phyloP scores from a whole-genome alignment of 2,797 vertebrate species.

The Crenichthys baileyi region DNA sequence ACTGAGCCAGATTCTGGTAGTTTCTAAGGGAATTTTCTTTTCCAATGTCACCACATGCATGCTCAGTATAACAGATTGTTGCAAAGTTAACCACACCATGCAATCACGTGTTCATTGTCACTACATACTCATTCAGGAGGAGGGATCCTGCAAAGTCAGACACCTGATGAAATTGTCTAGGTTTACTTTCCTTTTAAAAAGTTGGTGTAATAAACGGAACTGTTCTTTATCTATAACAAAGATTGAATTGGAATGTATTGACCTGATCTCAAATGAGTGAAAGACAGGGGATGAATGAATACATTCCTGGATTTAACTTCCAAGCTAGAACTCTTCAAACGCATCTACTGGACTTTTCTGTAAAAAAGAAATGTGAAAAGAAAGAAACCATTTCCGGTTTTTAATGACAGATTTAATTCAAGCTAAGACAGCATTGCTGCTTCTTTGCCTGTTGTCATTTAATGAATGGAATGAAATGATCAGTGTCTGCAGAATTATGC shows the following conservation, averaged over 20 bases:
- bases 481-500: slow-evolving; percentile 26
- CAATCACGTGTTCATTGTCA: background rate
- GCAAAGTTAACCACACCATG: background rate
- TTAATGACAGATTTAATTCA: slow-evolving; percentile 14
- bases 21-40: background rate
- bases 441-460: slow-evolving; percentile 21
- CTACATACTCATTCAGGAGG: background rate
- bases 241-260: background rate
- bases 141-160: background rate
- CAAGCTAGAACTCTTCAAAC: no score
- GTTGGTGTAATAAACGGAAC: background rate
- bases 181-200: background rate
- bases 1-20: background rate
- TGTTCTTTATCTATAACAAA: background rate
- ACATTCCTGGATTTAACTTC: background rate
- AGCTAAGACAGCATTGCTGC: slow-evolving; percentile 8
- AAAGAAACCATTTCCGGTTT: slow-evolving; percentile 5
- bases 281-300: no score
- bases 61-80: no score
- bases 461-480: slow-evolving; percentile 45
- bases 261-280: background rate
- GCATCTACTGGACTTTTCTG: background rate
- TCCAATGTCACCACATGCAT: no score
- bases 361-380: background rate
- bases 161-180: background rate